These are phyloP conservation scores for Propsilocerus akamusi DNA, from an alignment of 1,140 invertebrate genomes.

Conservation along the genomic window DNA sequence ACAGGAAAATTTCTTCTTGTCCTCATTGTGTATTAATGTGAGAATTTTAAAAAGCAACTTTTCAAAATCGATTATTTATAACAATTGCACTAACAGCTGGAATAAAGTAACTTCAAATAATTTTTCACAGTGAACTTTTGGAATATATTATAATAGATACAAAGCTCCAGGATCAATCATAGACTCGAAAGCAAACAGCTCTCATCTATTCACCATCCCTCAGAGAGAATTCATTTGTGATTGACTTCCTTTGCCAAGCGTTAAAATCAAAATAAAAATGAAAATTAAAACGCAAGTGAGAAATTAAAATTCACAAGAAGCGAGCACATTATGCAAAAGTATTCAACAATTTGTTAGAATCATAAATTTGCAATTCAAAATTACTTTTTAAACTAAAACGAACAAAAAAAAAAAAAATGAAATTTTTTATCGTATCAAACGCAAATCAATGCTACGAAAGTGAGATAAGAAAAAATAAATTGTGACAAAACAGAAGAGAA, in stretches of 20 bases:
- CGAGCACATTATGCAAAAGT: neutral
- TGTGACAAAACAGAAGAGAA: neutral
- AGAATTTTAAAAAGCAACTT: too few relatives aligned
- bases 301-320: neutral
- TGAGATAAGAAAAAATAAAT: neutral
- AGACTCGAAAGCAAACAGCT: too few relatives aligned
- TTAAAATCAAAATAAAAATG: neutral
- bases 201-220: too few relatives aligned
- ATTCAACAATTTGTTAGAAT: constrained; percentile 1
- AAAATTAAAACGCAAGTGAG: neutral
- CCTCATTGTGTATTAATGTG: too few relatives aligned
- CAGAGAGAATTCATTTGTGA: too few relatives aligned
- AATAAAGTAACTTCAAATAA: too few relatives aligned
- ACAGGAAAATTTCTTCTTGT: too few relatives aligned
- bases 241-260: neutral
- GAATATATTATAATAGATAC: too few relatives aligned
- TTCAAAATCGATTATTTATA: too few relatives aligned
- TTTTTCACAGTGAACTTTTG: too few relatives aligned
- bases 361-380: neutral
- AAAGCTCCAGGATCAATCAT: too few relatives aligned
- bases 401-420: neutral
- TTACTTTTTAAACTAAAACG: neutral
- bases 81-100: too few relatives aligned
- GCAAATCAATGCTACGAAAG: neutral
- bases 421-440: neutral